These are phyloP conservation scores for Montipora cactus DNA, from an alignment of 64 coral and sea anemone species.

Conservation along the genomic window DNA sequence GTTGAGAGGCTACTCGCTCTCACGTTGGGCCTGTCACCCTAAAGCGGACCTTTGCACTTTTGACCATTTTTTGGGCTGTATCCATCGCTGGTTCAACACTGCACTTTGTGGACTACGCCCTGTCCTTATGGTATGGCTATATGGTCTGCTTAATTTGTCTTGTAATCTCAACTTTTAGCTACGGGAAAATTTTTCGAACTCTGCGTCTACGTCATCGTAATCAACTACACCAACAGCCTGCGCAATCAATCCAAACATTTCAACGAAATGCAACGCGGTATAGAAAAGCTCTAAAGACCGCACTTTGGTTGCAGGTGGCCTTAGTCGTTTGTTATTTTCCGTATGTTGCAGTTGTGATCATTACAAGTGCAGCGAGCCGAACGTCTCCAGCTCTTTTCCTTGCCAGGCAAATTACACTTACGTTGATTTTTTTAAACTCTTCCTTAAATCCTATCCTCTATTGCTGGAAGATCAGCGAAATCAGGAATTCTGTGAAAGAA, in stretches of 20 bases:
- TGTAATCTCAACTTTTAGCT: background rate
- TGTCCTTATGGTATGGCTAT: background rate
- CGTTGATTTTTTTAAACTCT: background rate
- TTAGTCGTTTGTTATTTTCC: background rate
- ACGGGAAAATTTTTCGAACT: background rate
- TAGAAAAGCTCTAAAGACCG: background rate
- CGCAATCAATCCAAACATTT: background rate
- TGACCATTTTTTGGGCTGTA: background rate
- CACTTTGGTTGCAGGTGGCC: conserved; percentile 3
- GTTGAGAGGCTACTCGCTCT: conserved; percentile 28
- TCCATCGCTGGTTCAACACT: background rate
- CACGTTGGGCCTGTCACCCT: background rate
- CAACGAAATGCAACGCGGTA: background rate
- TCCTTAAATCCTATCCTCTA: background rate
- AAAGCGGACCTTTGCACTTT: background rate
- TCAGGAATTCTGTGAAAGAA: background rate
- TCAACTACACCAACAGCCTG: background rate
- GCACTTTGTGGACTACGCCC: background rate
- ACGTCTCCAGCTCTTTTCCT: background rate
- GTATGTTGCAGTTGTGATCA: background rate
- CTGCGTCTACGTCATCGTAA: background rate
- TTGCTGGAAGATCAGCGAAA: conserved; percentile 1
- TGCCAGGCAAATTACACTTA: background rate
- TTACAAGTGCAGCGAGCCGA: too few relatives aligned
- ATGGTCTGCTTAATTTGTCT: background rate